Conservation (phyloP, 1,140 invertebrate species). For the Sarcophaga peregrina region DNA sequence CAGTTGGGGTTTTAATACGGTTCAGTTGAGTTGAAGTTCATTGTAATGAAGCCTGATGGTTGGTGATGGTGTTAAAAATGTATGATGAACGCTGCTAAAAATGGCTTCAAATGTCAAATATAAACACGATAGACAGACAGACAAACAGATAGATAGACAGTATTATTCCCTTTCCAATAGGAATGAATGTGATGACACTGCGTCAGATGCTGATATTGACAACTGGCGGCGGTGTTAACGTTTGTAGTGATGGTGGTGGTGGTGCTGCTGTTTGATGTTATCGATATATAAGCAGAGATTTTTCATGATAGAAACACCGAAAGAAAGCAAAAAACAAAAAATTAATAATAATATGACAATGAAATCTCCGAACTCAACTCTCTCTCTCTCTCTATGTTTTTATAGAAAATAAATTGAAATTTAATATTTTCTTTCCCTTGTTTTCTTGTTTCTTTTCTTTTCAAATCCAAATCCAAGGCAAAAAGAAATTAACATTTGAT, state of each 20-base stretch:
- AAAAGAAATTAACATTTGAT: conserved; percentile 18
- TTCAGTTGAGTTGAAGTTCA: neutral
- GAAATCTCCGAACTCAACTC: too few species aligned
- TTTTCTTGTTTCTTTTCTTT: too few species aligned
- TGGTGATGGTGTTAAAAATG: conserved; percentile 17
- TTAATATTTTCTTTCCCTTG: neutral
- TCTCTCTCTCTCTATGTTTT: too few species aligned
- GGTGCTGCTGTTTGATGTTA: neutral
- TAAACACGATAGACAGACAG: neutral
- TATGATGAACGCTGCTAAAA: neutral
- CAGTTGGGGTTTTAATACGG: too few species aligned
- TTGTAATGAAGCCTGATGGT: neutral
- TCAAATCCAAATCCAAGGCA: neutral
- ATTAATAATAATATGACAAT: too few species aligned
- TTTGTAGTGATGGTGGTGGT: neutral
- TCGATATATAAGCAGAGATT: too few species aligned
- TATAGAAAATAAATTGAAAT: conserved; percentile 10
- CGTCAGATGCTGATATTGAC: neutral
- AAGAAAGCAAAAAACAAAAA: too few species aligned
- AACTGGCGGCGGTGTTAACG: neutral
- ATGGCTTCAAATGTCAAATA: conserved; percentile 33
- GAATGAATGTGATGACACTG: neutral
- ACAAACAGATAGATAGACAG: neutral
- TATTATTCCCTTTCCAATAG: neutral
- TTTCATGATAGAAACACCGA: too few species aligned